Conservation (phyloP, 2,113 vertebrate genomes). For the Poecilia latipinna region DNA sequence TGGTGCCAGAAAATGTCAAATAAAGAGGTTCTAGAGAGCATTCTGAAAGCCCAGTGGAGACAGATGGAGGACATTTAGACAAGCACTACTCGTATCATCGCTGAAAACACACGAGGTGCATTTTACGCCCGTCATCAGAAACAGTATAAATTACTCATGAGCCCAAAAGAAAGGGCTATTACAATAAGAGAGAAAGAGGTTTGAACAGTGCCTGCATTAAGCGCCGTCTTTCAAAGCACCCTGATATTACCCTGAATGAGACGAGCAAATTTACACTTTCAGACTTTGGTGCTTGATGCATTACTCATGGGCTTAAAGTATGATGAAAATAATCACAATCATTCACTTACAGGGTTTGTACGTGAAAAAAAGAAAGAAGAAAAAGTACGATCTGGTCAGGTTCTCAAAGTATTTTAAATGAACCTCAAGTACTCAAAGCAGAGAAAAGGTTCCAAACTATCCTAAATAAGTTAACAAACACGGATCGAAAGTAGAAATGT, state of each 20-base stretch:
- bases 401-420: not conserved
- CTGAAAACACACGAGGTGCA: constrained; percentile 52
- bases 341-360: not conserved
- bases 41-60: constrained; percentile 66
- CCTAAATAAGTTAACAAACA: too few relatives aligned
- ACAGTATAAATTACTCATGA: constrained; percentile 51
- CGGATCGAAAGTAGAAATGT: not conserved
- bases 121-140: constrained; percentile 48
- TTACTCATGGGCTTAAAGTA: not conserved
- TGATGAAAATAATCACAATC: not conserved
- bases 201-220: constrained; percentile 42
- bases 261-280: not conserved
- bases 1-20: constrained; percentile 42
- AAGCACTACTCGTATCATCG: constrained; percentile 39
- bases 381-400: not conserved
- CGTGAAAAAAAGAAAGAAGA: not conserved
- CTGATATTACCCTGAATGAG: constrained; percentile 26
- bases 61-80: constrained; percentile 63
- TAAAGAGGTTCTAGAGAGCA: constrained; percentile 55
- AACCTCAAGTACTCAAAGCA: not conserved
- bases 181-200: constrained; percentile 51
- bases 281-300: not conserved
- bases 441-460: not conserved
- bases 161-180: constrained; percentile 46
- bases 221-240: constrained; percentile 6